Evolutionary conservation across 2,888 invertebrate species (phyloP).

Genomic region (Thecocarcelia acutangulata): DNA sequence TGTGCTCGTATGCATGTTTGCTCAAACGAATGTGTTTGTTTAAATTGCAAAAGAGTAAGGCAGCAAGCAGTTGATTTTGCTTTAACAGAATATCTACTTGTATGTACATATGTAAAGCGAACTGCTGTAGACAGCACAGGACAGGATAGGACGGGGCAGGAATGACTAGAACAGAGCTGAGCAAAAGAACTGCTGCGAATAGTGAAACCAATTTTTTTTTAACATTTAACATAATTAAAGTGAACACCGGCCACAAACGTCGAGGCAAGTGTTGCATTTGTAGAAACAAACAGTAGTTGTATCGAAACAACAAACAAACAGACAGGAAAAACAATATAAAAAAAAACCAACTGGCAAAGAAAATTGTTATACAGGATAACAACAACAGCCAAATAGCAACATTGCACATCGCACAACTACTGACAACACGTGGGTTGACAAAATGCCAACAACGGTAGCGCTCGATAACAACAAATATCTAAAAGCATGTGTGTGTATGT

Average conservation of each 20-base stretch:
- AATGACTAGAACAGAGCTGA: neutral
- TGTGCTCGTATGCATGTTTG: no score
- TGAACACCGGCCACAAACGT: conserved; percentile 62
- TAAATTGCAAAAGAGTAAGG: no score
- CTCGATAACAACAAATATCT: conserved; percentile 56
- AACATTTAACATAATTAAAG: conserved; percentile 69
- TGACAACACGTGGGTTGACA: conserved; percentile 71
- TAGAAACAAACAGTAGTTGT: conserved; percentile 50
- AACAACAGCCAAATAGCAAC: conserved; percentile 1
- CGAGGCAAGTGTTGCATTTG: conserved; percentile 59
- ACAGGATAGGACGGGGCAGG: neutral
- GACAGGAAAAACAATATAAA: neutral
- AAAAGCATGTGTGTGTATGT: conserved; percentile 18
- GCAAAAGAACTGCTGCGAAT: conserved; percentile 23
- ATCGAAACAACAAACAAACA: conserved; percentile 22
- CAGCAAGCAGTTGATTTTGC: conserved; percentile 3
- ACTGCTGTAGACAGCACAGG: no score
- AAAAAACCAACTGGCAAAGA: conserved; percentile 31
- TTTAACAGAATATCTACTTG: neutral
- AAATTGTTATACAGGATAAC: conserved; percentile 51
- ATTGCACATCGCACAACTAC: conserved; percentile 7
- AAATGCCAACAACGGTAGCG: conserved; percentile 67
- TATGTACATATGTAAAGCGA: no score
- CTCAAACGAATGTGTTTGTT: no score
- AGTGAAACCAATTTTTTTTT: conserved; percentile 65